phyloP scores from a whole-genome alignment of 2,888 invertebrate genomes.

The Pristionchus entomophagus region DNA sequence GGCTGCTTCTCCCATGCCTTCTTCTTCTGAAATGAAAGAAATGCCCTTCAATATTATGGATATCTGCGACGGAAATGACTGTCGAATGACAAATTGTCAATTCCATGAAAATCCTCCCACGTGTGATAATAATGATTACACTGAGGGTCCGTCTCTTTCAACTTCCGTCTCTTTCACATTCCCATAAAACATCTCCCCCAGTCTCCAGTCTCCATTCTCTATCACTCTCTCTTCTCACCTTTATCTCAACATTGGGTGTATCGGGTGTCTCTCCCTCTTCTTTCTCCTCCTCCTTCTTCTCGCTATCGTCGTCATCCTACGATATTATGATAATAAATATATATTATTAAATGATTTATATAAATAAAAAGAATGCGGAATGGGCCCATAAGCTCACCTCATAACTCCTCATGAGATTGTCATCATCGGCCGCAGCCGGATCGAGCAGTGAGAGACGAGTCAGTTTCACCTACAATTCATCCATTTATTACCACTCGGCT shows the following conservation, averaged over 20 bases:
- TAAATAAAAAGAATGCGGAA: not conserved
- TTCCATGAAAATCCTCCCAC: no score
- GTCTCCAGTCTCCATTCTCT: not conserved
- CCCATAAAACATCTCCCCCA: not conserved
- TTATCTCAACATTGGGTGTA: conserved; percentile 20
- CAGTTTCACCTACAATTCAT: conserved; percentile 32
- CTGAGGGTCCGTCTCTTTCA: no score
- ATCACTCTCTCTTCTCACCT: not conserved
- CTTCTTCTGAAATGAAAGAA: conserved; percentile 52
- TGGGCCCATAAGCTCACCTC: conserved; percentile 75
- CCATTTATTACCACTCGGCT: no score
- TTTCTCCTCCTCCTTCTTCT: conserved; percentile 72
- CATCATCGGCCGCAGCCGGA: conserved; percentile 56
- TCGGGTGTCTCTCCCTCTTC: conserved; percentile 31
- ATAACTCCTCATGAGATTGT: conserved; percentile 75
- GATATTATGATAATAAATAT: not conserved
- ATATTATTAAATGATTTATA: not conserved
- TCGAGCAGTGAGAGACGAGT: conserved; percentile 46
- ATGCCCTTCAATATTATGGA: no score
- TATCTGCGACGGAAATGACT: no score
- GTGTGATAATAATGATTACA: no score
- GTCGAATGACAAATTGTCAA: no score
- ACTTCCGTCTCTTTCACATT: no score
- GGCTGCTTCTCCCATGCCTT: conserved; percentile 65
- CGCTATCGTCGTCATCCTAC: conserved; percentile 77